phyloP scores from a whole-genome alignment of 2,888 invertebrate genomes.

The Sarcophaga variegata region DNA sequence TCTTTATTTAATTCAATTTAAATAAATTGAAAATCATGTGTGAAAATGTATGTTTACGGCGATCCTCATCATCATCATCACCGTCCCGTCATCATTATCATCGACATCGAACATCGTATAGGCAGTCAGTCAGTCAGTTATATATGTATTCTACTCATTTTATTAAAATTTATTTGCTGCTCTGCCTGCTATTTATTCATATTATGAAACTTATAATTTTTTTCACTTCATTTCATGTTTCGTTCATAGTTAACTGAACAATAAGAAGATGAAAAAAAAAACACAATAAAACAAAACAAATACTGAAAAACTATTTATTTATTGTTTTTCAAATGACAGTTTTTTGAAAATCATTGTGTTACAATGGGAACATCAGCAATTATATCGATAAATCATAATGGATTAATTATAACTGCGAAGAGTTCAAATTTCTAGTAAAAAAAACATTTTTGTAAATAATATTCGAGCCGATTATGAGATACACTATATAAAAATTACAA shows the following conservation, averaged over 20 bases:
- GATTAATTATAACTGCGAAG: not conserved
- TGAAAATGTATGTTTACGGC: constrained; percentile 42
- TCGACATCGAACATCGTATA: too few relatives aligned
- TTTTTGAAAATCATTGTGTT: constrained; percentile 40
- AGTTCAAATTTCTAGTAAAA: not conserved
- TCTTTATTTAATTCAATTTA: constrained; percentile 66
- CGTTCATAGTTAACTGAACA: constrained; percentile 13
- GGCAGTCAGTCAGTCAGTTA: not conserved
- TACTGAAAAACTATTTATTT: not conserved
- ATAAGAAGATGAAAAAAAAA: not conserved
- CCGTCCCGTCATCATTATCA: too few relatives aligned
- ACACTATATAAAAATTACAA: too few relatives aligned
- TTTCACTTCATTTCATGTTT: constrained; percentile 20
- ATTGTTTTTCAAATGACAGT: not conserved
- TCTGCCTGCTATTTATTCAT: constrained; percentile 6
- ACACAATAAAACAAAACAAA: not conserved
- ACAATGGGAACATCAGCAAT: not conserved
- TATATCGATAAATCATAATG: not conserved
- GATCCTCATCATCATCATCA: too few relatives aligned
- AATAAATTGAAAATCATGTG: constrained; percentile 62
- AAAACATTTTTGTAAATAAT: not conserved
- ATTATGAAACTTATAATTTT: constrained; percentile 36
- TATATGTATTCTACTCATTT: constrained; percentile 24
- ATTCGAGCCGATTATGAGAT: too few relatives aligned
- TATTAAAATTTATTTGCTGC: constrained; percentile 52